Conservation (phyloP, 2,113 vertebrate genomes). For the Crotalus viridis region DNA sequence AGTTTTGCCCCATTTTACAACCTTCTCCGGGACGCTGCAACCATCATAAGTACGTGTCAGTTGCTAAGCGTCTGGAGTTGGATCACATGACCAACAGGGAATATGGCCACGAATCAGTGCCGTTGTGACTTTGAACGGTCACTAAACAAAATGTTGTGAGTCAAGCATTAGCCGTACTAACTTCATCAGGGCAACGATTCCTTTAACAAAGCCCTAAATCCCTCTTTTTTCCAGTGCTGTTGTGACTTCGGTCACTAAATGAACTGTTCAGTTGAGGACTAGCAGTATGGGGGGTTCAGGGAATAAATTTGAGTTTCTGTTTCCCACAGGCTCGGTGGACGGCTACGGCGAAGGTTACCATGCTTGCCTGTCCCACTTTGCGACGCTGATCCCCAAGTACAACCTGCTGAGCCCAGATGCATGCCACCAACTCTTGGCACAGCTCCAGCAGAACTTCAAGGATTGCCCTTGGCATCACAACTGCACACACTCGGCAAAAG, state of each 20-base stretch:
- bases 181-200: not conserved
- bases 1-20: too few relatives aligned
- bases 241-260: not conserved
- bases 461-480: slow-evolving; percentile 54
- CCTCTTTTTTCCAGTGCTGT: not conserved
- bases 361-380: slow-evolving; percentile 79
- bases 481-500: slow-evolving; percentile 47
- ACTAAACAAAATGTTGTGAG: too few relatives aligned
- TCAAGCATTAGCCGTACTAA: too few relatives aligned
- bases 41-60: too few relatives aligned
- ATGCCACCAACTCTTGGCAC: slow-evolving; percentile 71
- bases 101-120: too few relatives aligned
- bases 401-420: slow-evolving; percentile 66
- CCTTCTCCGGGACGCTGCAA: too few relatives aligned
- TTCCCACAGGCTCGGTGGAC: slow-evolving; percentile 63
- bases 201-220: not conserved
- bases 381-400: slow-evolving; percentile 70
- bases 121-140: too few relatives aligned
- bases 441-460: slow-evolving; percentile 66
- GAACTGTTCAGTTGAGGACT: not conserved
- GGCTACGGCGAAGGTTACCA: slow-evolving; percentile 80
- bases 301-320: not conserved
- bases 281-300: not conserved
- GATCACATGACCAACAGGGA: too few relatives aligned
- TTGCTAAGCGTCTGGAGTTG: too few relatives aligned